Conservation (phyloP, 2,888 invertebrate genomes). For the Drosophila nigricruria region DNA sequence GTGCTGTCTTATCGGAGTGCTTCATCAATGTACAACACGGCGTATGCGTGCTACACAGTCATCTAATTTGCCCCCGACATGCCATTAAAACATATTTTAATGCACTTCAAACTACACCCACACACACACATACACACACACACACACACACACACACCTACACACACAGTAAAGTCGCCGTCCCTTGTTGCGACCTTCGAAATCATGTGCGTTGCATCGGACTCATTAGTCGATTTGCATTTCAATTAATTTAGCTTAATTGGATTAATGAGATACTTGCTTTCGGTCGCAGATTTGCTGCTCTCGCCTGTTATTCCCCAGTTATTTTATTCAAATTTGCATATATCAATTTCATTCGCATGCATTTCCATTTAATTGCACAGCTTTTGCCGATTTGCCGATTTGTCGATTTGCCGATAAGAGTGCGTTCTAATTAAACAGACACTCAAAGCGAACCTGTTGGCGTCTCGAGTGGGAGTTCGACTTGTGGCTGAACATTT, state of each 20-base stretch:
- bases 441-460: conserved; percentile 19
- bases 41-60: conserved; percentile 59
- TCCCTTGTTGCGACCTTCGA: conserved; percentile 2
- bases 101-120: conserved; percentile 32
- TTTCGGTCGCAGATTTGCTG: conserved; percentile 60
- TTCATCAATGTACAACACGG: conserved; percentile 63
- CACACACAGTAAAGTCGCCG: conserved; percentile 1
- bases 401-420: conserved; percentile 70
- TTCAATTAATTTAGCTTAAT: conserved; percentile 80
- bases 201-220: conserved; percentile 31
- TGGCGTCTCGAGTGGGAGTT: not conserved
- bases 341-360: conserved; percentile 49
- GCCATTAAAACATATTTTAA: conserved; percentile 66
- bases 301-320: conserved; percentile 27
- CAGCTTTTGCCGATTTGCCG: conserved; percentile 35
- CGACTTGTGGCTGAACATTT: not conserved
- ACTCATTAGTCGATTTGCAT: conserved; percentile 81
- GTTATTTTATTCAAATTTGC: conserved; percentile 66
- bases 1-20: conserved; percentile 42
- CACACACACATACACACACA: conserved; percentile 2
- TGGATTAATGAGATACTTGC: conserved; percentile 82
- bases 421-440: conserved; percentile 47
- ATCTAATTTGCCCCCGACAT: conserved; percentile 60
- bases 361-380: conserved; percentile 55
- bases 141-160: conserved; percentile 1